Conservation (phyloP, 2,113 vertebrate species). For the Carassius auratus region DNA sequence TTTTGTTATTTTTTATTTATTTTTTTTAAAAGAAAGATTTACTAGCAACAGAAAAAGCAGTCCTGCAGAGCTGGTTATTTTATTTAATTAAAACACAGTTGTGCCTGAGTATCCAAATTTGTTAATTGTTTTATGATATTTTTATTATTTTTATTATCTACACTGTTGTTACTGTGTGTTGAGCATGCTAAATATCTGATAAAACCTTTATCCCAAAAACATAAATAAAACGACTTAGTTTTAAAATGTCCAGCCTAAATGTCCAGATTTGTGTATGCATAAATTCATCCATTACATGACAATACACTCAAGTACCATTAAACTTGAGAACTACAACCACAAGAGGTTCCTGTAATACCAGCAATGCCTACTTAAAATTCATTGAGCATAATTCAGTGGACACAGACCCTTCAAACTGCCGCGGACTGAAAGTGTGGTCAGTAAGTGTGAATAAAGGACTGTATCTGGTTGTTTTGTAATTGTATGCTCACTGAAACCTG, state of each 20-base stretch:
- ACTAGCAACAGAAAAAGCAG: neutral
- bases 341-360: slow-evolving; percentile 12
- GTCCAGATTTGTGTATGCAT: neutral
- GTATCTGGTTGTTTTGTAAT: slow-evolving; percentile 27
- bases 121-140: neutral
- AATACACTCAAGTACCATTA: slow-evolving; percentile 16
- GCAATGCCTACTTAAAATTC: slow-evolving; percentile 31
- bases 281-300: slow-evolving; percentile 1
- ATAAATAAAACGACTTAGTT: neutral
- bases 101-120: neutral
- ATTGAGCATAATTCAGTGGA: slow-evolving; percentile 25
- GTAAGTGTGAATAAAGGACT: slow-evolving; percentile 16
- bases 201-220: neutral
- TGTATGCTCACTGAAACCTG: slow-evolving; percentile 40
- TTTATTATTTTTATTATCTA: neutral
- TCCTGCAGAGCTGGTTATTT: neutral
- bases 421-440: neutral
- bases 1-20: neutral
- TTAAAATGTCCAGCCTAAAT: slow-evolving; percentile 12
- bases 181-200: neutral
- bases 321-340: slow-evolving; percentile 23
- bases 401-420: slow-evolving; percentile 7
- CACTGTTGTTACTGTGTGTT: neutral
- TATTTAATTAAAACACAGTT: slow-evolving; percentile 8
- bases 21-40: neutral